Conservation (phyloP, 2,113 vertebrate species). For the Rhea americana region DNA sequence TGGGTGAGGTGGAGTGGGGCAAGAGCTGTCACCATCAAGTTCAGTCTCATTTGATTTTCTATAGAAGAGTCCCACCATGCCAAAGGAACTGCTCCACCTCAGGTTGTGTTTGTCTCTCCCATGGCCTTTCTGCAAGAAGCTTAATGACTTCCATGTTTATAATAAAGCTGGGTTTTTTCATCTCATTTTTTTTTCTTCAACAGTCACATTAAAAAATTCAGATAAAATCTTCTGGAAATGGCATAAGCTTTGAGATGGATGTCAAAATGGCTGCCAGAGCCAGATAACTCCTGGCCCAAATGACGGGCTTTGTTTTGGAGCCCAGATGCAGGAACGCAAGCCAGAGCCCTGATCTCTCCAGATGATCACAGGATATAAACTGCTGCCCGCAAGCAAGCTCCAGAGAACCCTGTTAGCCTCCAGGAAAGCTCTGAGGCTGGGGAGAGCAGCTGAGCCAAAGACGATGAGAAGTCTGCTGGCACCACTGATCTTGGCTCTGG, state of each 20-base stretch:
- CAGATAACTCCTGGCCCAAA: neutral
- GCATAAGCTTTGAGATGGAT: neutral
- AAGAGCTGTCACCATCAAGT: neutral
- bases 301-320: slow-evolving; percentile 16
- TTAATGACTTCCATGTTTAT: slow-evolving; percentile 1
- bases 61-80: neutral
- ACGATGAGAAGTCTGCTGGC: slow-evolving; percentile 50
- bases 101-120: neutral
- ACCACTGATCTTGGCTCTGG: neutral
- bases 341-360: slow-evolving; percentile 11
- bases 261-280: slow-evolving; percentile 26
- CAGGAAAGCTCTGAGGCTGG: slow-evolving; percentile 20
- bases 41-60: neutral
- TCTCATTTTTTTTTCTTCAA: slow-evolving; percentile 23
- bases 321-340: neutral
- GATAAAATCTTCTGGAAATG: slow-evolving; percentile 49
- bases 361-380: slow-evolving; percentile 56
- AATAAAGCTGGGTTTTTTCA: neutral
- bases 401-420: slow-evolving; percentile 22
- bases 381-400: neutral
- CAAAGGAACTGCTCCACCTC: neutral
- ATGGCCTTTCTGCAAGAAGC: neutral
- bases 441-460: neutral
- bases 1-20: neutral
- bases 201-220: neutral